These are phyloP conservation scores for Dinoponera quadriceps DNA, from an alignment of 1,140 invertebrate species.

Conservation along the genomic window DNA sequence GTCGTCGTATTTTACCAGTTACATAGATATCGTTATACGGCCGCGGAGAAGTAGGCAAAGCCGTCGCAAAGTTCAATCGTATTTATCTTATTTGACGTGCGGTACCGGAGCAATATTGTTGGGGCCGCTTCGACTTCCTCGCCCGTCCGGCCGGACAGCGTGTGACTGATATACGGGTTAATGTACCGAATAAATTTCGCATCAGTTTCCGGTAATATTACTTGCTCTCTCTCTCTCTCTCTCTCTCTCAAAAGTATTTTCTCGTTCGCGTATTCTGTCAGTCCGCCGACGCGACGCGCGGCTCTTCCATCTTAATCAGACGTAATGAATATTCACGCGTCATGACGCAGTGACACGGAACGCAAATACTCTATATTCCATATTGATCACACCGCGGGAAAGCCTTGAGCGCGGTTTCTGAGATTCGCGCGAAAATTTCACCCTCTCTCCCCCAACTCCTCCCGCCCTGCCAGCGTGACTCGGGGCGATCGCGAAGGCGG, in stretches of 20 bases:
- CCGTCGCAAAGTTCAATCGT: not conserved
- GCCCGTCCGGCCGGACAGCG: not conserved
- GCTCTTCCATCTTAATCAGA: slow-evolving; percentile 48
- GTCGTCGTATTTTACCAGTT: slow-evolving; percentile 41
- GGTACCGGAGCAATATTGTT: slow-evolving; percentile 13
- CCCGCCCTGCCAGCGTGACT: slow-evolving; percentile 14
- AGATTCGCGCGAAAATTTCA: slow-evolving; percentile 65
- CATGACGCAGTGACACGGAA: not conserved
- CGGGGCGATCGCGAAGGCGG: slow-evolving; percentile 52
- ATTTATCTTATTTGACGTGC: slow-evolving; percentile 33
- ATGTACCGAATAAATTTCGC: slow-evolving; percentile 40
- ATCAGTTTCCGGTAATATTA: slow-evolving; percentile 13
- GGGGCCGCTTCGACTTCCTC: not conserved
- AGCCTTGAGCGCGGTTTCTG: slow-evolving; percentile 51
- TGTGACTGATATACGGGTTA: slow-evolving; percentile 13
- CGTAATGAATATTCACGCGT: slow-evolving; percentile 54
- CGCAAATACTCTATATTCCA: slow-evolving; percentile 29
- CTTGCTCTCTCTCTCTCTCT: not conserved
- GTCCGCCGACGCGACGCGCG: not conserved
- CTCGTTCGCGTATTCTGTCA: slow-evolving; percentile 20
- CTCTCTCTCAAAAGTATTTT: slow-evolving; percentile 27
- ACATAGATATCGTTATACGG: slow-evolving; percentile 23
- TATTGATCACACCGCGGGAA: slow-evolving; percentile 21
- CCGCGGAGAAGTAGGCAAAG: not conserved
- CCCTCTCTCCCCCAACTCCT: not conserved